phyloP scores from a whole-genome alignment of 1,140 invertebrate genomes.

The Drosophila ananassae region DNA sequence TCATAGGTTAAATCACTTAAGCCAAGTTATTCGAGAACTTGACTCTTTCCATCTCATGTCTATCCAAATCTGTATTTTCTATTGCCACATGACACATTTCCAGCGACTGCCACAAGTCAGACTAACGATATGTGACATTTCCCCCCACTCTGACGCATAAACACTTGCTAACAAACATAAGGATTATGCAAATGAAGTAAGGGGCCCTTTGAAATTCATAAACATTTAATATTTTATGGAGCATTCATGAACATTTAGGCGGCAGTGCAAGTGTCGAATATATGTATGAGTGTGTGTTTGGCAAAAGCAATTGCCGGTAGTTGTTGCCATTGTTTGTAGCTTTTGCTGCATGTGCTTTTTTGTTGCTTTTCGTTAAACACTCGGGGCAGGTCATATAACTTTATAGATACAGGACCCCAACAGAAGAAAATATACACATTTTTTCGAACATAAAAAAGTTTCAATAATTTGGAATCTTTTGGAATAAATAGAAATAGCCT shows the following conservation, averaged over 20 bases:
- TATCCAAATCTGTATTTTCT: slow-evolving; percentile 4
- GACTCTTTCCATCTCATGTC: background rate
- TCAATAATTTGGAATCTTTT: background rate
- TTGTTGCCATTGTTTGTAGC: slow-evolving; percentile 45
- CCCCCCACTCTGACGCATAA: slow-evolving; percentile 26
- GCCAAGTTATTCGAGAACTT: slow-evolving; percentile 7
- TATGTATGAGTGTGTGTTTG: slow-evolving; percentile 16
- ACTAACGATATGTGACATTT: slow-evolving; percentile 63
- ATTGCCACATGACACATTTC: slow-evolving; percentile 40
- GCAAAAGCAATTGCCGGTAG: slow-evolving; percentile 50
- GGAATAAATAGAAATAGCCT: no score
- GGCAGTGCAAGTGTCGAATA: slow-evolving; percentile 33
- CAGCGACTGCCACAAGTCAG: slow-evolving; percentile 41
- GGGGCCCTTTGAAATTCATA: slow-evolving; percentile 66
- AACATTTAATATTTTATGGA: slow-evolving; percentile 72
- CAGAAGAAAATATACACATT: background rate
- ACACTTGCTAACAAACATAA: slow-evolving; percentile 56
- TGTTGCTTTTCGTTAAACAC: slow-evolving; percentile 55
- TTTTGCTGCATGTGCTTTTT: slow-evolving; percentile 38
- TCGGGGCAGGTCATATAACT: slow-evolving; percentile 19
- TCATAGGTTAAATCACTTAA: slow-evolving; percentile 9
- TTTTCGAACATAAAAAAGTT: background rate
- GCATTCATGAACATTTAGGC: slow-evolving; percentile 63
- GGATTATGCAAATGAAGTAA: slow-evolving; percentile 72
- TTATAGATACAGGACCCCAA: background rate